Evolutionary conservation across 2,888 invertebrate genomes (phyloP), one percentile per base, ranked within the genome.

Genomic region (Calameuta idolon): DNA sequence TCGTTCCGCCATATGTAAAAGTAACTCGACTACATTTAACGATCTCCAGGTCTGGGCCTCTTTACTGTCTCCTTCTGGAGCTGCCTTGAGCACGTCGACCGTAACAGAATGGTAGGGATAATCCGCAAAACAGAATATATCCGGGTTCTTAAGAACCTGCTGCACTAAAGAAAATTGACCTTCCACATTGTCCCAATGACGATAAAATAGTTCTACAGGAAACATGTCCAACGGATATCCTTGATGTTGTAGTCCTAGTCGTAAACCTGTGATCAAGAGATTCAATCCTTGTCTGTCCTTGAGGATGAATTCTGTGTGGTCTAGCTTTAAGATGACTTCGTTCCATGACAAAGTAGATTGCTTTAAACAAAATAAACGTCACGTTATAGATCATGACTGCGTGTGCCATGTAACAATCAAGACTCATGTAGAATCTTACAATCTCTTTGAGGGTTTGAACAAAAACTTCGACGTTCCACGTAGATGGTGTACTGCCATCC

Each of bases 401-500:
- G 9, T 23, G 2, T 55, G 23, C 23, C 9, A 55, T 55, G 30
- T 30, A 40, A 31, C 11, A 73, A 80, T 79, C 31, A 31, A 55
- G 55, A 55, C 23, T 55, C 23, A 23, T 9, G 23, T 55, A 55
- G 9, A 55, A 73, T 90, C 92, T 91, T 83, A 96, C 96, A 83
- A 97, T 93, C 90, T 98, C 98, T 91, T 97, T 97, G 35, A 98
- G 92, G n/a, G 97, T 95, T 90, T 97, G 97, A 69, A 98, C 96
- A 90, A 99, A 98, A 77, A 98, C 95, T 89, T 99, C 98, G 15
- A 97, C 95, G 91, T 98, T 98, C 99, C 99, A 99, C 4, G 96
- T 94, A 69, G 90, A 94, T 90, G 92, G 94, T 88, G 87, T 85
- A 77, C 76, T 79, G 34, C 80, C 84, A 69, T 91, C 89, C 33